phyloP scores from a whole-genome alignment of 37 sponge, comb jelly and placozoan species.

The Trichoplax adhaerens region DNA sequence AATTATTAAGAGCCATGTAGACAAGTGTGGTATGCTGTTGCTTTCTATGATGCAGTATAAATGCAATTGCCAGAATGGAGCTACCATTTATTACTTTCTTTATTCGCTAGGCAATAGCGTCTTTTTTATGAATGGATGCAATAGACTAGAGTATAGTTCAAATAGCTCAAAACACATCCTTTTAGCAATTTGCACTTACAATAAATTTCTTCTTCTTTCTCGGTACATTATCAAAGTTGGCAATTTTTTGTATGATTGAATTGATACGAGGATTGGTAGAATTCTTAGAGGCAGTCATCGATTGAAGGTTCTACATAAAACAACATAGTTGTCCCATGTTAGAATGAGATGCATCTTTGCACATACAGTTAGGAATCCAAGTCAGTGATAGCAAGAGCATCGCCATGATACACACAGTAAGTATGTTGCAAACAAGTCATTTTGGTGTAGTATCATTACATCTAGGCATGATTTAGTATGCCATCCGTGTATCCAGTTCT shows the following conservation, averaged over 20 bases:
- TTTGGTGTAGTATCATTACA: background rate
- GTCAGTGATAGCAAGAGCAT: too few species aligned
- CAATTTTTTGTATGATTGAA: conserved; percentile 40
- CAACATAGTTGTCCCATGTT: too few species aligned
- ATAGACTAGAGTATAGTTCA: conserved; percentile 9
- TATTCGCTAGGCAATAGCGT: background rate
- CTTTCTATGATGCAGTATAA: too few species aligned
- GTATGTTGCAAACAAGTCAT: too few species aligned
- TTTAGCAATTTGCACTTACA: conserved; percentile 10
- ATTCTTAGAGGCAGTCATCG: conserved; percentile 21
- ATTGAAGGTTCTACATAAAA: conserved; percentile 8
- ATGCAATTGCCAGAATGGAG: conserved; percentile 1
- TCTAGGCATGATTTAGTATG: background rate
- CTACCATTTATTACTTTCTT: conserved; percentile 23
- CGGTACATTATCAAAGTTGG: conserved; percentile 83
- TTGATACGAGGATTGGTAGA: conserved; percentile 32
- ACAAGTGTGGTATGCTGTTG: too few species aligned
- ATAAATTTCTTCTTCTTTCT: conserved; percentile 84
- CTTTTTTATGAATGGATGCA: background rate
- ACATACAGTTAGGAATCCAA: too few species aligned
- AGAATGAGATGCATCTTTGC: too few species aligned
- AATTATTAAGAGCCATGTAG: too few species aligned
- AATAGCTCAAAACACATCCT: background rate
- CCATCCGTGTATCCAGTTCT: background rate
- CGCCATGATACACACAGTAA: too few species aligned